These are phyloP conservation scores for Ianthella basta DNA, from an alignment of 37 sponge, comb jelly and placozoan genomes.

Conservation along the genomic window DNA sequence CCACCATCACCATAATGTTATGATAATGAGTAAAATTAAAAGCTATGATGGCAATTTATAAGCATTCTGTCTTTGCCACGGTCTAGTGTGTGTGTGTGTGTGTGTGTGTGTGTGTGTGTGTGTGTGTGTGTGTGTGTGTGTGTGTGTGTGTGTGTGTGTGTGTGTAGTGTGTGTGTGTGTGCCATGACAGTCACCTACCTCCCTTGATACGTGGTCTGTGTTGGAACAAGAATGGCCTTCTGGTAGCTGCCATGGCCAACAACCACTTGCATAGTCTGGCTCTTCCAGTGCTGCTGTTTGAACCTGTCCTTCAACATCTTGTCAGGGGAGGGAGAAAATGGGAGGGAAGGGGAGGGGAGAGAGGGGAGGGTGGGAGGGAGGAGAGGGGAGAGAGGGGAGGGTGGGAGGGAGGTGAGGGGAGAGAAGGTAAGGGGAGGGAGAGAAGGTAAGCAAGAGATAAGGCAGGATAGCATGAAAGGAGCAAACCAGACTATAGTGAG, in stretches of 20 bases:
- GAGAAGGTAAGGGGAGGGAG: background rate
- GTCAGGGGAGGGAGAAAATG: background rate
- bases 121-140: no score
- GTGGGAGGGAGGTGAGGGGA: background rate
- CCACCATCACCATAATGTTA: no score
- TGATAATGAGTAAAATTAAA: no score
- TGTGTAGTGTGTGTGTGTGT: no score
- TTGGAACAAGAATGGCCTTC: constrained; percentile 47
- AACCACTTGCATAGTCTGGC: constrained; percentile 69
- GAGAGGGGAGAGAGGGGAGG: background rate
- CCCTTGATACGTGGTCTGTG: constrained; percentile 11
- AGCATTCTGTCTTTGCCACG: no score
- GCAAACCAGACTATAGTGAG: background rate
- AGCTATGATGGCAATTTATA: no score
- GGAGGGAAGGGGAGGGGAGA: background rate
- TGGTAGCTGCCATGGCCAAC: constrained; percentile 78
- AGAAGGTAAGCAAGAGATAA: background rate
- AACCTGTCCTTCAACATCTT: constrained; percentile 40
- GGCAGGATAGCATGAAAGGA: background rate
- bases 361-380: background rate
- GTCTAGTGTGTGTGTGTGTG: no score
- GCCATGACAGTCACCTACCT: background rate
- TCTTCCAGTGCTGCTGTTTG: constrained; percentile 55
- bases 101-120: no score
- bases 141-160: no score